Evolutionary conservation across 2,888 invertebrate species (phyloP), one percentile per base, ranked within the genome.

Genomic region (Pammene fasciana): DNA sequence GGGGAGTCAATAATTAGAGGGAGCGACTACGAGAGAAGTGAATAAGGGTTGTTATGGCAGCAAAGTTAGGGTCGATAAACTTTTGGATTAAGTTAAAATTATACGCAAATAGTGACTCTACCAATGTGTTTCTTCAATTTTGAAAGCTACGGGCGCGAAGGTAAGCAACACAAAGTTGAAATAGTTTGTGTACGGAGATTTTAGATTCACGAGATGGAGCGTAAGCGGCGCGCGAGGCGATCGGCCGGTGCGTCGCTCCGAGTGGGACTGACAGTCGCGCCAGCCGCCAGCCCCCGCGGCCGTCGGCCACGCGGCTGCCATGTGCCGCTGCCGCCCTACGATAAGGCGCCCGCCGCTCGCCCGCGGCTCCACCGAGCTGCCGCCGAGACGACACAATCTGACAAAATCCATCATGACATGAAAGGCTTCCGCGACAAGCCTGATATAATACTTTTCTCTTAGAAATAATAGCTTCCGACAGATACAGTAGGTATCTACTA

Each of bases 1-100:
- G 90, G 92, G 91, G 90, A 90, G 88, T 87, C 85, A 87, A 90
- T 91, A 90, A 91, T 91, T 90, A 87, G 87, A 89, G 92, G 91
- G 91, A 88, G 89, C 89, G 87, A 88, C 85, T 81, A 84, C 81
- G 85, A 87, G 82, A 85, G 85, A 81, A 88, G 84, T 85, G 87
- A 89, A 87, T 88, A 89, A 90, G 91, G 92, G 92, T 89, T 89
- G 89, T 88, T 89, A 87, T 87, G 81, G 86, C 84, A 79, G 85
- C 77, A 80, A 79, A 76, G 81, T 76, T 76, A 84, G 89, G 92
- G 90, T 90, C 91, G 91, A 90, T 88, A 90, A 89, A 90, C 87
- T 91, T 90, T 82, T 76, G 76, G 65, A 75, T 73, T 76, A 65
- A 68, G 50, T 64, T 52, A 52, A 45, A 62, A 55, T 34, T 61